phyloP scores from a whole-genome alignment of 2,888 invertebrate species.

The Rotaria socialis region DNA sequence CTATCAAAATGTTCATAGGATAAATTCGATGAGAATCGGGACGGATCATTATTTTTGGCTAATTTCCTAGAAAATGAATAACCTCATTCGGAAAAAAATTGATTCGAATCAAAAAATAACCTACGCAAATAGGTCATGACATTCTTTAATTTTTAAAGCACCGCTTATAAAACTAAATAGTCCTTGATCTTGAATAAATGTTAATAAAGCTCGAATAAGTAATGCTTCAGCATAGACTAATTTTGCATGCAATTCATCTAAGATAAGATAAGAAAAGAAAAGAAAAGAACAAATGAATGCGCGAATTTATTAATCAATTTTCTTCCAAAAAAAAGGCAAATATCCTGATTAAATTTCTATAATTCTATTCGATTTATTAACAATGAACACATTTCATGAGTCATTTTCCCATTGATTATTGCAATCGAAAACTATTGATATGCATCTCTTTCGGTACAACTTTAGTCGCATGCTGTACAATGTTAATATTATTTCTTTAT shows the following conservation, averaged over 20 bases:
- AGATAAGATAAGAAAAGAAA: conserved; percentile 42
- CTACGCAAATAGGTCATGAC: conserved; percentile 86
- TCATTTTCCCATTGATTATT: no score
- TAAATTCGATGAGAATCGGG: conserved; percentile 64
- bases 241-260: conserved; percentile 82
- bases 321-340: no score
- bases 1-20: conserved; percentile 60
- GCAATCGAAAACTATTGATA: no score
- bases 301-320: no score
- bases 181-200: conserved; percentile 89
- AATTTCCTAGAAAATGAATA: neutral
- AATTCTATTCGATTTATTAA: no score
- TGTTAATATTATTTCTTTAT: no score
- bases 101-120: conserved; percentile 48
- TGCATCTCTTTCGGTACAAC: no score
- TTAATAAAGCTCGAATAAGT: conserved; percentile 78
- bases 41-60: conserved; percentile 66
- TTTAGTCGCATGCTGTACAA: no score
- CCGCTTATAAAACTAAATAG: conserved; percentile 84
- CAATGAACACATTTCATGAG: no score
- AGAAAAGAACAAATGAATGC: no score
- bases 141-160: conserved; percentile 82
- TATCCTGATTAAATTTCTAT: no score
- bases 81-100: no score
- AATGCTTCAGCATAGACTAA: conserved; percentile 86